A percentile compares a stretch with the other conserved stretches of the same genome.
These are phyloP conservation scores for Rhinoraja longicauda DNA, from an alignment of 2,797 vertebrate genomes.

Conservation along the genomic window DNA sequence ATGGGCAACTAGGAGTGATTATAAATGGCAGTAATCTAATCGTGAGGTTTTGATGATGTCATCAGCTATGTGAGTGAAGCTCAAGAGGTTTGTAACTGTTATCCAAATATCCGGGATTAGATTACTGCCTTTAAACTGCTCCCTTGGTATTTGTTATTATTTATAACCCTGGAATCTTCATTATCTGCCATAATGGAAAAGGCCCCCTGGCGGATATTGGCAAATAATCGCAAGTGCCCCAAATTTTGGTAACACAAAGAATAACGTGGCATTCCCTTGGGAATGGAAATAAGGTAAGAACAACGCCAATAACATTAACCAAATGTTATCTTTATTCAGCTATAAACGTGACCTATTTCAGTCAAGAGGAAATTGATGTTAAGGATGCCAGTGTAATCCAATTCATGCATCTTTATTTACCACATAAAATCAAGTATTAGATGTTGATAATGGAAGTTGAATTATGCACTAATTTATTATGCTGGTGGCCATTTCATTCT, in stretches of 20 bases:
- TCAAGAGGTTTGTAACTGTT: constrained; percentile 36
- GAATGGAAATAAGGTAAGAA: background rate
- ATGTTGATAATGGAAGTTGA: constrained; percentile 15
- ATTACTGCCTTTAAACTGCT: constrained; percentile 38
- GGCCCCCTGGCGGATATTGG: constrained; percentile 27
- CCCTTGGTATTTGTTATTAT: constrained; percentile 36
- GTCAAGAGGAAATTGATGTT: background rate
- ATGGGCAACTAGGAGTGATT: constrained; percentile 30
- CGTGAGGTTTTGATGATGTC: constrained; percentile 30
- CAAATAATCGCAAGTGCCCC: constrained; percentile 25
- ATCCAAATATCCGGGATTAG: constrained; percentile 31
- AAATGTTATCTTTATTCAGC: background rate
- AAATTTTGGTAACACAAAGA: constrained; percentile 13
- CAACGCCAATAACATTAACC: constrained; percentile 16
- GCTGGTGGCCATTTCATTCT: background rate
- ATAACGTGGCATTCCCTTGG: background rate
- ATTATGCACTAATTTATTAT: background rate
- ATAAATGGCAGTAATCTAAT: constrained; percentile 38
- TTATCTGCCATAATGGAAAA: constrained; percentile 30
- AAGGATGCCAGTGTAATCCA: background rate
- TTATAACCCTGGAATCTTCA: constrained; percentile 33
- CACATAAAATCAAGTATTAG: background rate
- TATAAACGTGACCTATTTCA: background rate
- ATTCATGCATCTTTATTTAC: background rate
- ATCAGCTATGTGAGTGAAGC: constrained; percentile 34